Evolutionary conservation across 2,797 vertebrate species (phyloP).

Genomic region (Gymnothorax javanicus): DNA sequence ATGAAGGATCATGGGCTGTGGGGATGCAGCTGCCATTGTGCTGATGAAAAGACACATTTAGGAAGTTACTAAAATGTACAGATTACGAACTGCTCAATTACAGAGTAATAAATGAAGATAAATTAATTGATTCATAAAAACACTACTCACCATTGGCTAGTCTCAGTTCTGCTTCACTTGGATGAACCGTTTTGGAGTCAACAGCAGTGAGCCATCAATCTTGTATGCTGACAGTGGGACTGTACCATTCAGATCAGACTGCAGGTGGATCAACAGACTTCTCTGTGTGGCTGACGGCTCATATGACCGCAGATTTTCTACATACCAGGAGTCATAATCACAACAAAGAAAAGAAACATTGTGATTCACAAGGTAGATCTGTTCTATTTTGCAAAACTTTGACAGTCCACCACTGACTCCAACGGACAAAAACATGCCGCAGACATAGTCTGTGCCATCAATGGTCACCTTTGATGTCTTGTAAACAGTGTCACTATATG

Average conservation of each 20-base stretch:
- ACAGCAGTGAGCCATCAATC: neutral
- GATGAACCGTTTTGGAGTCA: constrained; percentile 13
- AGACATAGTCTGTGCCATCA: no score
- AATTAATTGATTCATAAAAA: neutral
- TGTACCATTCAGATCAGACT: constrained; percentile 30
- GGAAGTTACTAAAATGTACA: neutral
- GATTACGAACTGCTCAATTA: constrained; percentile 14
- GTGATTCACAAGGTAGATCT: constrained; percentile 50
- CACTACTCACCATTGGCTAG: neutral
- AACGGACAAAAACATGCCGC: no score
- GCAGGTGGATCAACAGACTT: constrained; percentile 1
- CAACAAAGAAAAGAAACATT: constrained; percentile 43
- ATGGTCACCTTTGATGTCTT: no score
- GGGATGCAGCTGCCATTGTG: constrained; percentile 28
- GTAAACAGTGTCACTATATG: no score
- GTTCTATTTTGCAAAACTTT: constrained; percentile 41
- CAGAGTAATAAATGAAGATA: neutral
- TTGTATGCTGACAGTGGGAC: constrained; percentile 17
- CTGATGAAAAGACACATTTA: neutral
- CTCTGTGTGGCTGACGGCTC: constrained; percentile 4
- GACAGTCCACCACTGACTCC: no score
- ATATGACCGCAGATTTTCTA: constrained; percentile 13
- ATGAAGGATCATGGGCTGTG: constrained; percentile 30
- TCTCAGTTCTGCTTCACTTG: neutral
- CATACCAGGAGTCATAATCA: constrained; percentile 44